A percentile compares a stretch with the other conserved stretches of the same genome.
Evolutionary conservation across 2,888 invertebrate genomes (phyloP).

Genomic region (Melolontha melolontha): DNA sequence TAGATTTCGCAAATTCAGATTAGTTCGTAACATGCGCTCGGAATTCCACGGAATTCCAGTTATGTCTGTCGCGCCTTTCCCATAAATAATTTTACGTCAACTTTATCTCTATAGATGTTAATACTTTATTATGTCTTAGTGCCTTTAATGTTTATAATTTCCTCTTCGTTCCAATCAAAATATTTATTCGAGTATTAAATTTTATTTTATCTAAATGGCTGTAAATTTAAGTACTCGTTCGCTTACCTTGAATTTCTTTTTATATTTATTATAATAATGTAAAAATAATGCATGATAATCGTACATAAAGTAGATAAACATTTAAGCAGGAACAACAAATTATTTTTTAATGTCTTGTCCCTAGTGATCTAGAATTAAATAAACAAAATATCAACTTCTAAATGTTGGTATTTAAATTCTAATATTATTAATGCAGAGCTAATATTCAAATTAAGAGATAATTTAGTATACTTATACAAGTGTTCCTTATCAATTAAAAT

Average conservation of each 20-base stretch:
- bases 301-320: no score
- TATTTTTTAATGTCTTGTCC: no score
- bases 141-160: constrained; percentile 23
- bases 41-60: constrained; percentile 10
- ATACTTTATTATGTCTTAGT: constrained; percentile 11
- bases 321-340: no score
- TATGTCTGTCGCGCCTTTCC: constrained; percentile 19
- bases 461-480: no score
- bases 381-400: no score
- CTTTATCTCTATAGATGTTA: constrained; percentile 7
- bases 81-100: constrained; percentile 24
- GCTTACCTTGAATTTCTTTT: background rate
- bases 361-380: no score
- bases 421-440: no score
- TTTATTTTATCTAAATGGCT: constrained; percentile 19
- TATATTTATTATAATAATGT: background rate
- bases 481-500: no score
- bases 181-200: constrained; percentile 24
- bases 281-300: no score
- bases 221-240: constrained; percentile 9
- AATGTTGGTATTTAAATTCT: no score
- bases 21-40: constrained; percentile 9
- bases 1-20: constrained; percentile 24
- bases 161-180: constrained; percentile 10
- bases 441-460: no score